A percentile compares a stretch with the other conserved stretches of the same genome.
phyloP scores from a whole-genome alignment of 2,888 invertebrate species.

The Syritta pipiens region DNA sequence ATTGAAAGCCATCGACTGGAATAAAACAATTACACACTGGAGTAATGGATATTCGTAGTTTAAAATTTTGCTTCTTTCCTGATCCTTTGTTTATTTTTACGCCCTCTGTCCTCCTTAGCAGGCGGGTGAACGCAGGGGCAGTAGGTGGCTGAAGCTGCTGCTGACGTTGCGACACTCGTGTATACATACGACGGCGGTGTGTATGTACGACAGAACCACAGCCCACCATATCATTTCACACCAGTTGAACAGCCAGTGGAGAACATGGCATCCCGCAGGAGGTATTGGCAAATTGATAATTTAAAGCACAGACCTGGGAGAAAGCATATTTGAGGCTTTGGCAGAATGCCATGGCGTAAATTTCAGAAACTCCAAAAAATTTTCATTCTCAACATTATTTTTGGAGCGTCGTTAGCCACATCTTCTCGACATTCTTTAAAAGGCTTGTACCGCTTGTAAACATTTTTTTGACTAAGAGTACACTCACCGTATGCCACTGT shows the following conservation, averaged over 20 bases:
- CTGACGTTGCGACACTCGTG: neutral
- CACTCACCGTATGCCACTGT: no score
- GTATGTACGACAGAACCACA: neutral
- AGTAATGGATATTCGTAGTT: slow-evolving; percentile 66
- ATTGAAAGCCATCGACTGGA: slow-evolving; percentile 71
- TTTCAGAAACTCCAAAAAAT: no score
- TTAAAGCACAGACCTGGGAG: neutral
- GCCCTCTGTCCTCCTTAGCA: slow-evolving; percentile 1
- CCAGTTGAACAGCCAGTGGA: slow-evolving; percentile 48
- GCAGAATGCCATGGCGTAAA: no score
- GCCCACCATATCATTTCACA: slow-evolving; percentile 51
- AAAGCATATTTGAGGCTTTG: slow-evolving; percentile 45
- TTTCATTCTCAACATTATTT: no score
- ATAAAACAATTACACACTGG: slow-evolving; percentile 73
- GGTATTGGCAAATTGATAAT: slow-evolving; percentile 41
- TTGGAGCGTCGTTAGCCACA: no score
- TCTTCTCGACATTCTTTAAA: no score
- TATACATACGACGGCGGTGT: neutral
- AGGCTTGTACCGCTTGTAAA: no score
- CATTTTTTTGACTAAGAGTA: no score
- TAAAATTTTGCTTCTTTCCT: slow-evolving; percentile 61
- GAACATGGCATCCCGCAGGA: slow-evolving; percentile 41
- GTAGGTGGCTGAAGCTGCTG: neutral
- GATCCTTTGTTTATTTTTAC: slow-evolving; percentile 48
- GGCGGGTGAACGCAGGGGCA: neutral